Conservation (phyloP, 1,140 invertebrate genomes). For the Macrosteles quadrilineatus region DNA sequence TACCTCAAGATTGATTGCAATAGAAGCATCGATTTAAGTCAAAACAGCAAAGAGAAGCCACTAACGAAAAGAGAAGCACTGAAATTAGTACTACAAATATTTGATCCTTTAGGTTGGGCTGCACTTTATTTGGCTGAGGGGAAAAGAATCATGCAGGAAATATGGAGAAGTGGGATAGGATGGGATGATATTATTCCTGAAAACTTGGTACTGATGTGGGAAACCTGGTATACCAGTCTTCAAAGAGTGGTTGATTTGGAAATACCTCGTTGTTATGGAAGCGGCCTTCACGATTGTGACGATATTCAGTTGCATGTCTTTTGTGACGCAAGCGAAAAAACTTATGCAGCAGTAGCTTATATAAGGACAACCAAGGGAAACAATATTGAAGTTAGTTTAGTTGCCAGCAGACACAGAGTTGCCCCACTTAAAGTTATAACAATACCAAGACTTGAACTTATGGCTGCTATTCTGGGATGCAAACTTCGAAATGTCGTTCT, state of each 20-base stretch:
- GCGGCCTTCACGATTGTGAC: neutral
- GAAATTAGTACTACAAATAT: conserved; percentile 43
- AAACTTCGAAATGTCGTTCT: conserved; percentile 38
- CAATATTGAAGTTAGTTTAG: conserved; percentile 12
- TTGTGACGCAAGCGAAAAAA: conserved; percentile 45
- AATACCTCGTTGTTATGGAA: neutral
- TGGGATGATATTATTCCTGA: conserved; percentile 39
- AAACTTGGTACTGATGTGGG: neutral
- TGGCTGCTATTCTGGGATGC: conserved; percentile 45
- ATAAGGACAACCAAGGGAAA: conserved; percentile 27
- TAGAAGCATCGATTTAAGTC: neutral
- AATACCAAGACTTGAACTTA: conserved; percentile 48
- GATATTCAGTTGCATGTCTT: conserved; percentile 45
- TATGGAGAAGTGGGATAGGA: conserved; percentile 37
- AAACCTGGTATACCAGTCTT: neutral
- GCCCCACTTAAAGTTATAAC: conserved; percentile 43
- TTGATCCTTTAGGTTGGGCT: conserved; percentile 46
- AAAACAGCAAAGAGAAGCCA: neutral
- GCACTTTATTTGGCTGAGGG: conserved; percentile 41
- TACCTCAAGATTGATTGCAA: no score
- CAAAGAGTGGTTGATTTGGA: neutral
- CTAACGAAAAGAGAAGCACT: conserved; percentile 36
- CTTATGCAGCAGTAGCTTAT: conserved; percentile 44
- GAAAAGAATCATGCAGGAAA: conserved; percentile 44
- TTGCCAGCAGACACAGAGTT: conserved; percentile 42